Percentiles rank a stretch among this genome's conserved stretches.
phyloP scores from a whole-genome alignment of 2,797 vertebrate species.

The Ispidina lecontei region DNA sequence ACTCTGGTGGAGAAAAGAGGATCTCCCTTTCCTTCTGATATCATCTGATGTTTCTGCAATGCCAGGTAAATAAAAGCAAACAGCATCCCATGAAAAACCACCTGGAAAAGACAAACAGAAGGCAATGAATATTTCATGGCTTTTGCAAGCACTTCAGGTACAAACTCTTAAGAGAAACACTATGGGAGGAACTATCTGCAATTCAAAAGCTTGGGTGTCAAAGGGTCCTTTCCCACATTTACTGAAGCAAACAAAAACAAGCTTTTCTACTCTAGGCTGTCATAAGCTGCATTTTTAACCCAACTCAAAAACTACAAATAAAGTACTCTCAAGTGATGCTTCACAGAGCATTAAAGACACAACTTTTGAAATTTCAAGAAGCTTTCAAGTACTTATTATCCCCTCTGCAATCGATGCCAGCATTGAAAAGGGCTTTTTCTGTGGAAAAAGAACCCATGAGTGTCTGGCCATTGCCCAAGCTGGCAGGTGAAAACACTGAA shows the following conservation, averaged over 20 bases:
- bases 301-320: neutral
- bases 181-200: neutral
- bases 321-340: neutral
- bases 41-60: conserved; percentile 90
- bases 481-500: conserved; percentile 10
- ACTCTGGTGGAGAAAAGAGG: conserved; percentile 89
- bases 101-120: conserved; percentile 78
- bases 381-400: neutral
- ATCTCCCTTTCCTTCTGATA: conserved; percentile 94
- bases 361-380: neutral
- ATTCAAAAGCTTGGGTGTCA: neutral
- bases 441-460: accelerated
- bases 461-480: neutral
- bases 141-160: neutral
- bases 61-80: conserved; percentile 95
- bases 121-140: neutral
- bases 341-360: neutral
- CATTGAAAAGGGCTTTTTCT: neutral
- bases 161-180: neutral
- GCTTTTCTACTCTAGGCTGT: neutral
- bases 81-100: conserved; percentile 93
- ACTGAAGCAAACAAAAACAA: neutral
- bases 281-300: neutral
- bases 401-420: neutral
- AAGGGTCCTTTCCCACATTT: neutral